These are phyloP conservation scores for Macropis europaea DNA, from an alignment of 2,888 invertebrate species.

Conservation along the genomic window DNA sequence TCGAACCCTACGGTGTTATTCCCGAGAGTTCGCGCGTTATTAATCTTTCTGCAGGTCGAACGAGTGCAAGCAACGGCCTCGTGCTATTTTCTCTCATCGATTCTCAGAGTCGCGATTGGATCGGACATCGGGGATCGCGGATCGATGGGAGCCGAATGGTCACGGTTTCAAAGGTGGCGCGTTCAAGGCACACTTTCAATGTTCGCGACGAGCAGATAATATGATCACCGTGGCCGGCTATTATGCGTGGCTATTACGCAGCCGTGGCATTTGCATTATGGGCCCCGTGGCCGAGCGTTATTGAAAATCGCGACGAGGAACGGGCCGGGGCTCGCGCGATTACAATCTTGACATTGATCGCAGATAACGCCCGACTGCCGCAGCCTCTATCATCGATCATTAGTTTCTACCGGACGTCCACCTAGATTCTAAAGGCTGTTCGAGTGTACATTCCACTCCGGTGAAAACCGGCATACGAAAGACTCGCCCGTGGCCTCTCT, in stretches of 20 bases:
- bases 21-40: neutral
- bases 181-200: slow-evolving; percentile 36
- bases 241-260: slow-evolving; percentile 48
- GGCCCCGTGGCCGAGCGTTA: slow-evolving; percentile 29
- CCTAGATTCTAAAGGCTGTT: slow-evolving; percentile 36
- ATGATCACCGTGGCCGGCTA: slow-evolving; percentile 29
- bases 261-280: slow-evolving; percentile 48
- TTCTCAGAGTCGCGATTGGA: slow-evolving; percentile 14
- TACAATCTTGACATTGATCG: slow-evolving; percentile 64
- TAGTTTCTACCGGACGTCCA: slow-evolving; percentile 51
- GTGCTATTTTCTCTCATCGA: slow-evolving; percentile 18
- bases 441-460: neutral
- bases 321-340: slow-evolving; percentile 43
- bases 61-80: slow-evolving; percentile 16
- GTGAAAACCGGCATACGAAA: slow-evolving; percentile 5
- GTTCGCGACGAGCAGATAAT: slow-evolving; percentile 40
- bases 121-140: slow-evolving; percentile 15
- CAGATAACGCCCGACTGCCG: slow-evolving; percentile 48
- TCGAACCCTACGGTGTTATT: neutral
- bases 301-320: slow-evolving; percentile 56
- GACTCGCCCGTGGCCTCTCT: slow-evolving; percentile 3
- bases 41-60: slow-evolving; percentile 1
- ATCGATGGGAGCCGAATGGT: slow-evolving; percentile 12
- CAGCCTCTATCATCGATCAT: slow-evolving; percentile 64
- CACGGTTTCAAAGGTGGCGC: neutral